phyloP scores from a whole-genome alignment of 2,113 vertebrate genomes.

The Climacteris rufus region DNA sequence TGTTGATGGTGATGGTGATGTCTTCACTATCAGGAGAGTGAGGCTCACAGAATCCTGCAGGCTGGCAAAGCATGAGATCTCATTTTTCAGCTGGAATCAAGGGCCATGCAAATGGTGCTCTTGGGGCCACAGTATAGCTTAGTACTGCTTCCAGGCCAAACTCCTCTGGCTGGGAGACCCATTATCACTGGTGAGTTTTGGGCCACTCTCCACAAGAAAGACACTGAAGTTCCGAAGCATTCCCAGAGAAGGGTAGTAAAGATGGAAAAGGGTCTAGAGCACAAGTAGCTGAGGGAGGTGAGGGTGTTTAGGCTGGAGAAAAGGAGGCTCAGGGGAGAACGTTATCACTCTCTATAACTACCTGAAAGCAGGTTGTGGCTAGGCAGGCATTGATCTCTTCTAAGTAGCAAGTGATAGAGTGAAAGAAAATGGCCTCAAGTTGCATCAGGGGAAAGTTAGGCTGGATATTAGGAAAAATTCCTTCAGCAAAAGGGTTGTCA shows the following conservation, averaged over 20 bases:
- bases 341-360: rapidly evolving
- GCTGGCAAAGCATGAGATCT: neutral
- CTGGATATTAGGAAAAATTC: neutral
- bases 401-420: neutral
- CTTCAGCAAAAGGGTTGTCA: neutral
- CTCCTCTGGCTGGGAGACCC: neutral
- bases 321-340: neutral
- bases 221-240: neutral
- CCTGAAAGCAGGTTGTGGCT: neutral
- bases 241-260: neutral
- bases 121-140: neutral
- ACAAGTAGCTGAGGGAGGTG: neutral
- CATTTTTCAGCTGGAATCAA: neutral
- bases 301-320: neutral
- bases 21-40: neutral
- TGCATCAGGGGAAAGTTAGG: neutral
- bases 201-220: neutral
- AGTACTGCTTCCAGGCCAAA: neutral
- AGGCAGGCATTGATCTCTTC: neutral
- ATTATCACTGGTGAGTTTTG: neutral
- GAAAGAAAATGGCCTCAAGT: neutral
- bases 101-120: neutral
- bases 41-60: neutral
- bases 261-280: neutral
- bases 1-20: neutral